These are phyloP conservation scores for Avahi laniger DNA, from an alignment of 2,797 vertebrate genomes.

Conservation along the genomic window DNA sequence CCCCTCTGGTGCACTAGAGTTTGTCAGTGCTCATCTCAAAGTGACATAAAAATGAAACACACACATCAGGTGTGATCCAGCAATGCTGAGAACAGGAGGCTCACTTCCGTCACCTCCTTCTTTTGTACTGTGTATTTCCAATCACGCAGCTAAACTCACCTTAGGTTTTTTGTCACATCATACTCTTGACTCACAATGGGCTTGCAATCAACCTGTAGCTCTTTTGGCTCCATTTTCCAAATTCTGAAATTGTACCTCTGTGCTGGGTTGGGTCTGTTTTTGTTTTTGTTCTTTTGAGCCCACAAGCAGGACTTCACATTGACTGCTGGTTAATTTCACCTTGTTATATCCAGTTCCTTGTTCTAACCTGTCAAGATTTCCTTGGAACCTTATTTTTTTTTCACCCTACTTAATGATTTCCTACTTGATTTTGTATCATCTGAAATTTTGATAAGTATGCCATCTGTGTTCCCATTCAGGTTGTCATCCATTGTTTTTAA, in stretches of 20 bases:
- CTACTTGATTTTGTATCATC: neutral
- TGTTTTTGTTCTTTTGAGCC: neutral
- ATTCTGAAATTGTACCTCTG: neutral
- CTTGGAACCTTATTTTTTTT: neutral
- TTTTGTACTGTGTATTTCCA: neutral
- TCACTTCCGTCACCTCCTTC: neutral
- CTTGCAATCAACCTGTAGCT: neutral
- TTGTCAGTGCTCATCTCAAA: neutral
- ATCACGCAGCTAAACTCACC: neutral
- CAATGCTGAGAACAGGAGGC: neutral
- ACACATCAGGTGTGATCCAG: neutral
- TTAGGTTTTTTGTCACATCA: neutral
- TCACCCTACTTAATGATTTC: neutral
- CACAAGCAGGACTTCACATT: neutral
- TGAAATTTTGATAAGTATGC: neutral
- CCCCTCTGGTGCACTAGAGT: neutral
- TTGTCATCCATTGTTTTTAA: neutral
- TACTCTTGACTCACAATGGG: neutral
- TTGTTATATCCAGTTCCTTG: slow-evolving; percentile 12
- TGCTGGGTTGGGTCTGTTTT: neutral
- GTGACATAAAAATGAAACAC: neutral
- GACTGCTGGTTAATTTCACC: neutral
- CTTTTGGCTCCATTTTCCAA: neutral
- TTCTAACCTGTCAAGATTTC: neutral
- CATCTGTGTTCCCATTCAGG: neutral